These are phyloP conservation scores for Manduca sexta DNA, from an alignment of 1,140 invertebrate genomes.

Conservation along the genomic window DNA sequence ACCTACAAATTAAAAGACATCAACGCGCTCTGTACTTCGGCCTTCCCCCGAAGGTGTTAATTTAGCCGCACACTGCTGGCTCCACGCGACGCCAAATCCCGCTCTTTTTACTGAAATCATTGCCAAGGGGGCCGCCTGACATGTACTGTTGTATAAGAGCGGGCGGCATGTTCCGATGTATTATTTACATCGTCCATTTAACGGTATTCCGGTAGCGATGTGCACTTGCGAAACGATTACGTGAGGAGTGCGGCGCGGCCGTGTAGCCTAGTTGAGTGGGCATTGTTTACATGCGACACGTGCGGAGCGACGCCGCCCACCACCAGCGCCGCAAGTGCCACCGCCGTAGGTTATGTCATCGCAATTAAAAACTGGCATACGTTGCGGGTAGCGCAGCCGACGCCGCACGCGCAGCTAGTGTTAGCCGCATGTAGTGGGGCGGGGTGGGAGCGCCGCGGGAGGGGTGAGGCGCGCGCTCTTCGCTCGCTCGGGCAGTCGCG, in stretches of 20 bases:
- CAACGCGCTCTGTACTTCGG: not conserved
- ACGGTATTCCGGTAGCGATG: constrained; percentile 2
- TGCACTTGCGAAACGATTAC: constrained; percentile 9
- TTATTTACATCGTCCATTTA: constrained; percentile 2
- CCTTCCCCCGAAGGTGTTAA: not conserved
- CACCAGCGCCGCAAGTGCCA: not conserved
- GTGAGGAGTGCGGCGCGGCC: constrained; percentile 2
- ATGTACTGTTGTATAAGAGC: not conserved
- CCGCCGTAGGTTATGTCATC: not conserved
- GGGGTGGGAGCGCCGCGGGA: constrained; percentile 17
- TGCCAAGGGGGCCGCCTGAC: not conserved
- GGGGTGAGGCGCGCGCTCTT: constrained; percentile 15
- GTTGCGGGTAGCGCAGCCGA: not conserved
- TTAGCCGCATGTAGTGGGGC: too few relatives aligned
- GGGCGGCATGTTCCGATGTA: too few relatives aligned
- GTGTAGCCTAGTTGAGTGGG: constrained; percentile 12
- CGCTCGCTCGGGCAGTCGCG: constrained; percentile 22
- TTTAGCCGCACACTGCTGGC: not conserved
- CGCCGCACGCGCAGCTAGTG: not conserved
- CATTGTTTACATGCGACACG: constrained; percentile 42
- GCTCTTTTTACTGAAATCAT: not conserved
- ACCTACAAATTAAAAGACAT: not conserved
- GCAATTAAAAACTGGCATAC: not conserved
- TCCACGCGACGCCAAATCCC: not conserved
- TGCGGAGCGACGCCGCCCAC: constrained; percentile 17